Conservation (phyloP, 2,888 invertebrate genomes). For the Calameuta pallipes region DNA sequence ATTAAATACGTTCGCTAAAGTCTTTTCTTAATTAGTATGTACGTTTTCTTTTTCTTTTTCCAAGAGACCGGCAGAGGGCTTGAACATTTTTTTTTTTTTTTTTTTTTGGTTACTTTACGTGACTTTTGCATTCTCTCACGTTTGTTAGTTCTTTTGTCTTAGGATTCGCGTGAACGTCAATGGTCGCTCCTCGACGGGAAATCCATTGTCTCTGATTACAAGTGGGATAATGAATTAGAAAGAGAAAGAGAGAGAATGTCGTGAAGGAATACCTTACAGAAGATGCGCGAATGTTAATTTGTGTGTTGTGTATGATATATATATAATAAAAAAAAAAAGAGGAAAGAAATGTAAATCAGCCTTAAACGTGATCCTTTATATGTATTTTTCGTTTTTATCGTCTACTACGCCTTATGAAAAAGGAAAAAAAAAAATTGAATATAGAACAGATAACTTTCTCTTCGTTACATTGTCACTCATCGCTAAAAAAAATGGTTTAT, state of each 20-base stretch:
- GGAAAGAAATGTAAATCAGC: constrained; percentile 28
- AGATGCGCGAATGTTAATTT: constrained; percentile 50
- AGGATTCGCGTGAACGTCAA: too few relatives aligned
- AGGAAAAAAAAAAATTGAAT: not conserved
- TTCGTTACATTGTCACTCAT: not conserved
- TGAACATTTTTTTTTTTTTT: too few relatives aligned
- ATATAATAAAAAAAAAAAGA: not conserved
- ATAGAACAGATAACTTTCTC: not conserved
- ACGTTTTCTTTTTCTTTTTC: too few relatives aligned
- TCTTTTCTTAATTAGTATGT: too few relatives aligned
- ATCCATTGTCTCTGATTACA: too few relatives aligned
- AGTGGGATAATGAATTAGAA: not conserved
- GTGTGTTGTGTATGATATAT: too few relatives aligned
- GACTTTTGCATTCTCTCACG: too few relatives aligned
- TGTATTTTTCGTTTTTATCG: not conserved
- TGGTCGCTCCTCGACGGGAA: too few relatives aligned
- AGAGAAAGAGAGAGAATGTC: constrained; percentile 23
- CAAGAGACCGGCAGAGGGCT: too few relatives aligned
- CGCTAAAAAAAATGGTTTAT: not conserved
- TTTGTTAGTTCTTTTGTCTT: too few relatives aligned
- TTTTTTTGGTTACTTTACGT: too few relatives aligned
- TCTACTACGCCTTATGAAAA: not conserved
- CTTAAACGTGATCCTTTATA: not conserved
- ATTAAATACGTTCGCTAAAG: too few relatives aligned
- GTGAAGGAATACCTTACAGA: constrained; percentile 57